Evolutionary conservation across 2,113 vertebrate species (phyloP), one percentile per base, ranked within the genome.

Genomic region (Empidonax alnorum): DNA sequence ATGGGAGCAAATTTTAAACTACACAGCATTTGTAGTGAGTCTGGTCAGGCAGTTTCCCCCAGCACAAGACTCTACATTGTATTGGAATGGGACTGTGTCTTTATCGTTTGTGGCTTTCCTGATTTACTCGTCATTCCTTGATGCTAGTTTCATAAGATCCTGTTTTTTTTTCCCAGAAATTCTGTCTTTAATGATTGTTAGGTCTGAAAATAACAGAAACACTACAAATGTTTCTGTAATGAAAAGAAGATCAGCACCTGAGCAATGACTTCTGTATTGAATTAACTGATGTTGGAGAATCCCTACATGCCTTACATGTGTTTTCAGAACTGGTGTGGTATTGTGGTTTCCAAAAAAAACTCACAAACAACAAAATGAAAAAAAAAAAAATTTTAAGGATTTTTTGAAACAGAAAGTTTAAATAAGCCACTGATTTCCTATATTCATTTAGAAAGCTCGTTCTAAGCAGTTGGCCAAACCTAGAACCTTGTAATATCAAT

Each of bases 51-150:
- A 47, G 47, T 20, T 37, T 83, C 5, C 42, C 27, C 9, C 61
- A 52, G 61, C 15, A 47, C 3, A 3, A 74, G n/a, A 14, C 21
- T 71, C n/a, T 46, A 58, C 67, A 25, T 59, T 0, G 0, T 23
- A 1, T 8, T n/a, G 30, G 28, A 50, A 9, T 33, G n/a, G 55
- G 22, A 24, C 21, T 52, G 5, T 39, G 19, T 55, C 63, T 80
- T 76, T 27, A 9, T 39, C 2, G 2, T 65, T 55, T 0, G 0
- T 67, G 46, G 10, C 49, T 68, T 72, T 59, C 3, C 3, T 83
- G 44, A 56, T 73, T 71, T 87, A 31, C 41, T 67, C 1, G 0
- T 67, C 25, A 10, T 55, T 86, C 35, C 41, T 72, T 52, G 11
- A 41, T 86, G 33, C 23, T 47, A 12, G 25, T 72, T 85, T 85